Evolutionary conservation across 2,797 vertebrate species (phyloP).

Genomic region (Prunella strophiata): DNA sequence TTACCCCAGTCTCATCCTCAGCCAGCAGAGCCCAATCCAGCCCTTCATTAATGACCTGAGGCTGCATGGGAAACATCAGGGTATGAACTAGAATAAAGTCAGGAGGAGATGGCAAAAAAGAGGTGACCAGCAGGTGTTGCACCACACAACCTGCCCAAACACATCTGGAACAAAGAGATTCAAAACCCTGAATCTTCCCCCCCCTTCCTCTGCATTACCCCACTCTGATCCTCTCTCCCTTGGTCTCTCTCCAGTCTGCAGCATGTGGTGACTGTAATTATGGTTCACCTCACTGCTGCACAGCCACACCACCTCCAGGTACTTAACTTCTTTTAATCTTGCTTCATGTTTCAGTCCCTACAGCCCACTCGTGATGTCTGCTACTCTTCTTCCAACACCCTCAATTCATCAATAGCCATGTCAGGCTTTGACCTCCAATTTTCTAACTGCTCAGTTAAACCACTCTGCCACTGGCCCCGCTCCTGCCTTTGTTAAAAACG

Average conservation of each 20-base stretch:
- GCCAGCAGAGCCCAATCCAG: background rate
- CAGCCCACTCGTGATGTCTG: constrained; percentile 38
- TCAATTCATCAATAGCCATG: constrained; percentile 54
- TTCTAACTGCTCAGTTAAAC: constrained; percentile 58
- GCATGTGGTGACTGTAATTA: background rate
- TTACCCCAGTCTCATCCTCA: background rate
- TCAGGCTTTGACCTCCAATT: constrained; percentile 56
- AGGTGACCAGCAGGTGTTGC: background rate
- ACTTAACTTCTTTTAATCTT: constrained; percentile 66
- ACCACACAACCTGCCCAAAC: background rate
- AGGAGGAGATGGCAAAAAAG: background rate
- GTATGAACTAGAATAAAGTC: background rate
- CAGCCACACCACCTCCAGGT: constrained; percentile 45
- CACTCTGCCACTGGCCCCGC: constrained; percentile 4
- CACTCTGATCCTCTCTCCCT: background rate
- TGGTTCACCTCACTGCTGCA: background rate
- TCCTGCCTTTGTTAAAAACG: constrained; percentile 38
- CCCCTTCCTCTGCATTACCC: background rate
- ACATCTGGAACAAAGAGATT: background rate
- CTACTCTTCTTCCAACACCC: constrained; percentile 49
- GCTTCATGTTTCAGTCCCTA: constrained; percentile 31
- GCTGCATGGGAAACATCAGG: background rate
- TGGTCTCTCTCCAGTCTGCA: background rate
- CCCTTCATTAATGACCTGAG: background rate
- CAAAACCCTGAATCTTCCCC: background rate